A percentile compares a stretch with the other conserved stretches of the same genome.
Evolutionary conservation across 1,140 invertebrate genomes (phyloP).

Genomic region (Drosophila fuyamai): DNA sequence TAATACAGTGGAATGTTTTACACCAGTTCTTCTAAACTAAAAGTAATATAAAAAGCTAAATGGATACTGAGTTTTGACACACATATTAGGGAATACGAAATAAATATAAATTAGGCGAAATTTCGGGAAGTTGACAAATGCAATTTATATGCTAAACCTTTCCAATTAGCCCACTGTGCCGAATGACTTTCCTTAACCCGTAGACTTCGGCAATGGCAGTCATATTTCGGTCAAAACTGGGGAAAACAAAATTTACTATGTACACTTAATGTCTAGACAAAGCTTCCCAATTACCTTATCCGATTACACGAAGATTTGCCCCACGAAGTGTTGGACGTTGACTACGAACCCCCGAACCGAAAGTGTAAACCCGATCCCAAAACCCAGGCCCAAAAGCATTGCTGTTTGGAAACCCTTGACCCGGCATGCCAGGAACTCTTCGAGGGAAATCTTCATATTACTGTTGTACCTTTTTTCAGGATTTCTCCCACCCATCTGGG

Average conservation of each 20-base stretch:
- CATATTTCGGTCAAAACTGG: conserved; percentile 57
- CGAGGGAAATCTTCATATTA: conserved; percentile 66
- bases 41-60: too few species aligned
- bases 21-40: too few species aligned
- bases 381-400: conserved; percentile 16
- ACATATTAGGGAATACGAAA: too few species aligned
- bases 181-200: conserved; percentile 29
- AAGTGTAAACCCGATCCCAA: conserved; percentile 6
- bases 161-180: conserved; percentile 30
- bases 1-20: conserved; percentile 17
- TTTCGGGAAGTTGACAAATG: rapidly evolving
- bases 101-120: not conserved
- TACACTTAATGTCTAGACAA: conserved; percentile 85
- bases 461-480: conserved; percentile 63
- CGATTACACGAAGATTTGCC: conserved; percentile 84
- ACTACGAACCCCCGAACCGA: conserved; percentile 10
- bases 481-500: not conserved
- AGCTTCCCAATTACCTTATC: conserved; percentile 85
- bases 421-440: conserved; percentile 61
- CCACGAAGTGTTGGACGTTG: conserved; percentile 64
- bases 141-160: too few species aligned
- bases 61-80: not conserved
- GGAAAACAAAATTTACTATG: conserved; percentile 78
- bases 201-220: conserved; percentile 23
- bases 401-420: conserved; percentile 64